These are phyloP conservation scores for Acronicta alni DNA, from an alignment of 2,888 invertebrate genomes.

Conservation along the genomic window DNA sequence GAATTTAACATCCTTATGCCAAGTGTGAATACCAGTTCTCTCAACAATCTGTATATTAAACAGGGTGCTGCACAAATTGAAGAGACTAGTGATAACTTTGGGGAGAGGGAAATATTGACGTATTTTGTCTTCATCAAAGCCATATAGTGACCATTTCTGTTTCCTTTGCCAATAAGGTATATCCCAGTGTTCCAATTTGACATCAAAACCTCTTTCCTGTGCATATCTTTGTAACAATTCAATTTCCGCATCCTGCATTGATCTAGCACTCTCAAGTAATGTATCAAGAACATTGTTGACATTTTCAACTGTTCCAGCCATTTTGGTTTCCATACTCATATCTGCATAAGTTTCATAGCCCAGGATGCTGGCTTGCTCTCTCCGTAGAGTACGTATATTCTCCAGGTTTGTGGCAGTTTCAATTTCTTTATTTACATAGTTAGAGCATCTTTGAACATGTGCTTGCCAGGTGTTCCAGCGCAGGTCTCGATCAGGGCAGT, in stretches of 20 bases:
- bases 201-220: slow-evolving; percentile 91
- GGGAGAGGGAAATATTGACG: slow-evolving; percentile 95
- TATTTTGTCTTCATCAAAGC: slow-evolving; percentile 92
- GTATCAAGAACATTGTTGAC: slow-evolving; percentile 92
- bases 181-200: slow-evolving; percentile 94
- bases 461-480: slow-evolving; percentile 97
- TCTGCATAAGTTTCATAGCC: slow-evolving; percentile 95
- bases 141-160: slow-evolving; percentile 91
- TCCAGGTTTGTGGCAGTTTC: slow-evolving; percentile 94
- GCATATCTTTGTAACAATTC: slow-evolving; percentile 93
- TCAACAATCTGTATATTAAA: slow-evolving; percentile 94
- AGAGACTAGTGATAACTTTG: slow-evolving; percentile 94
- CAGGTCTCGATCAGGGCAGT: slow-evolving; percentile 94
- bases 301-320: slow-evolving; percentile 95
- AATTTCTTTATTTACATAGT: slow-evolving; percentile 89
- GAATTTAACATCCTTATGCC: slow-evolving; percentile 96
- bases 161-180: slow-evolving; percentile 96
- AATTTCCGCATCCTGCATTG: slow-evolving; percentile 94
- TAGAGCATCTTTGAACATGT: slow-evolving; percentile 92
- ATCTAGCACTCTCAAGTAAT: slow-evolving; percentile 91
- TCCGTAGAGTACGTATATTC: slow-evolving; percentile 92
- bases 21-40: slow-evolving; percentile 91
- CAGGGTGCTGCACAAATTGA: slow-evolving; percentile 92
- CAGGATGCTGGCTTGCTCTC: slow-evolving; percentile 92
- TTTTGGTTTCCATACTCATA: slow-evolving; percentile 97